Evolutionary conservation across 2,888 invertebrate genomes (phyloP), one percentile per base, ranked within the genome.

Genomic region (Volucella inanis): DNA sequence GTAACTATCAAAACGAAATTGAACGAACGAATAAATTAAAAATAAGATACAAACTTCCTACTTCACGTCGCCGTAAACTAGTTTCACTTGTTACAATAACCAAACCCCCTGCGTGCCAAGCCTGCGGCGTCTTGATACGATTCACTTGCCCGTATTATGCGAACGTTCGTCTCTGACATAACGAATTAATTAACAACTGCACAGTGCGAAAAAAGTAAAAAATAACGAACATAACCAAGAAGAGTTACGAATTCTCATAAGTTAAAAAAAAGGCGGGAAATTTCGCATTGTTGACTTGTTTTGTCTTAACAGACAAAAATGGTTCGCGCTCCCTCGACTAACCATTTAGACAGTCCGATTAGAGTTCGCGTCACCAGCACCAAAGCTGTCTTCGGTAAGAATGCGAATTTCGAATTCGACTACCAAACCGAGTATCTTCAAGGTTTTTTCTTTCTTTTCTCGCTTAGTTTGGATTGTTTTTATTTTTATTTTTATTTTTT

Each of bases 171-270:
- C 67, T 50, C 74, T 70, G 74, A 70, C 70, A 84, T 75, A 79
- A 84, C 64, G 64, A 79, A 79, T 84, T 70, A 79, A 79, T 84
- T 84, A 84, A 75, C 31, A 70, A 50, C 45, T 54, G 55, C 54
- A 71, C 43, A 68, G 12, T 70, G 64, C 54, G 62, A 70, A 45
- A 18, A 55, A 47, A 52, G n/a, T 38, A 1, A 38, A 38, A 38
- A 45, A 64, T 12, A 61, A 49, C 15, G 31, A 18, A 15, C 10
- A 38, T 31, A 31, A 31, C 31, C 31, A 6, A 31, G 31, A 31
- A 31, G 31, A 31, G 0, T 6, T 8, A 54, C 6, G 31, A 10
- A 55, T 12, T 0, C 31, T 11, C 9, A 9, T 14, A 14, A 43
- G 43, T 9, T 38, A 31, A 11, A 43, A 45, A 54, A 52, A 47